These are phyloP conservation scores for Polietes domitor DNA, from an alignment of 2,888 invertebrate species.

Conservation along the genomic window DNA sequence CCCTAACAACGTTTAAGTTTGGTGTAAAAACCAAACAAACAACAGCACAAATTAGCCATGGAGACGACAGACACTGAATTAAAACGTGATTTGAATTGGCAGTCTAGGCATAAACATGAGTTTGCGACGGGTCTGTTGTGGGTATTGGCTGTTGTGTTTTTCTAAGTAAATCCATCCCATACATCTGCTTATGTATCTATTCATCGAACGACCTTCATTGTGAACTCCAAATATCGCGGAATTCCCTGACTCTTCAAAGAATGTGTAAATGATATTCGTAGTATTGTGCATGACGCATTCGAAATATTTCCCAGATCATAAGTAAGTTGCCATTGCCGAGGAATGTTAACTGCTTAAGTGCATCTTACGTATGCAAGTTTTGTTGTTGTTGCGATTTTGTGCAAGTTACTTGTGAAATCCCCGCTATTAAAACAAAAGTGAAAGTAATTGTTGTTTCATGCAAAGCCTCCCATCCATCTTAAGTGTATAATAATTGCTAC, in stretches of 20 bases:
- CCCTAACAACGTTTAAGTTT: background rate
- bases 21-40: constrained; percentile 9
- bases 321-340: background rate
- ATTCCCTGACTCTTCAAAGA: background rate
- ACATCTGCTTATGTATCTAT: background rate
- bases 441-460: background rate
- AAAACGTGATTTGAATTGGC: constrained; percentile 36
- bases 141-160: background rate
- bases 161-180: background rate
- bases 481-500: background rate
- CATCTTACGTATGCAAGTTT: background rate
- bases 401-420: background rate
- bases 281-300: background rate
- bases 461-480: background rate
- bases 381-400: background rate
- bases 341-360: background rate
- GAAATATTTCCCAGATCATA: background rate
- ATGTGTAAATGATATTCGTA: background rate
- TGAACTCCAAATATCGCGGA: background rate
- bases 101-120: background rate
- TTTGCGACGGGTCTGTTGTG: background rate
- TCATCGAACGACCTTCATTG: background rate
- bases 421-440: background rate
- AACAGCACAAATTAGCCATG: background rate
- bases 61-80: background rate